Percentiles rank a stretch among this genome's conserved stretches.
phyloP scores from a whole-genome alignment of 35 echinoderm and acorn worm species.

The Lytechinus variegatus region DNA sequence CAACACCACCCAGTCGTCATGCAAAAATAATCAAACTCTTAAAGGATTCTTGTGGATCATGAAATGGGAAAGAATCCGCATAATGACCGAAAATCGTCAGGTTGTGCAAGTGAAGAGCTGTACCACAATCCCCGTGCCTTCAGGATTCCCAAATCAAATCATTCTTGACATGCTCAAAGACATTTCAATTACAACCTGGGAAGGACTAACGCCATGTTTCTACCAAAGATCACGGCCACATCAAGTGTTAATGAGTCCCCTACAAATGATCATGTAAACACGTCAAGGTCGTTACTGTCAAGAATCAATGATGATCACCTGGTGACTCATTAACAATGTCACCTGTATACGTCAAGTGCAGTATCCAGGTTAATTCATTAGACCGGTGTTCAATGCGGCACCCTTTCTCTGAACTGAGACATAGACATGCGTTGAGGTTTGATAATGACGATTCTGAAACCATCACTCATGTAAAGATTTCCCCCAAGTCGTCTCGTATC shows the following conservation, averaged over 20 bases:
- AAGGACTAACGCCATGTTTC: neutral
- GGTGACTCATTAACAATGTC: neutral
- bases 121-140: too few species aligned
- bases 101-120: too few species aligned
- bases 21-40: too few species aligned
- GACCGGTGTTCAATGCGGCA: neutral
- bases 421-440: too few species aligned
- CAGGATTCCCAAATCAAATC: neutral
- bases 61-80: too few species aligned
- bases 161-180: neutral
- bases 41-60: too few species aligned
- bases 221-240: neutral
- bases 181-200: neutral
- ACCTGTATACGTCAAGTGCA: neutral
- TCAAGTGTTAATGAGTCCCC: neutral
- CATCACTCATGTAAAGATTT: too few species aligned
- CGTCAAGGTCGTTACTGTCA: slow-evolving; percentile 8
- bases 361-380: neutral
- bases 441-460: too few species aligned
- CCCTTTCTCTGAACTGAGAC: too few species aligned
- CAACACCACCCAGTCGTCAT: too few species aligned
- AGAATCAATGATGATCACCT: neutral
- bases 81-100: too few species aligned
- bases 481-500: too few species aligned
- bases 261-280: slow-evolving; percentile 2